A percentile compares a stretch with the other conserved stretches of the same genome.
These are phyloP conservation scores for Caenorhabditis sulstoni DNA, from an alignment of 2,888 invertebrate species.

Conservation along the genomic window DNA sequence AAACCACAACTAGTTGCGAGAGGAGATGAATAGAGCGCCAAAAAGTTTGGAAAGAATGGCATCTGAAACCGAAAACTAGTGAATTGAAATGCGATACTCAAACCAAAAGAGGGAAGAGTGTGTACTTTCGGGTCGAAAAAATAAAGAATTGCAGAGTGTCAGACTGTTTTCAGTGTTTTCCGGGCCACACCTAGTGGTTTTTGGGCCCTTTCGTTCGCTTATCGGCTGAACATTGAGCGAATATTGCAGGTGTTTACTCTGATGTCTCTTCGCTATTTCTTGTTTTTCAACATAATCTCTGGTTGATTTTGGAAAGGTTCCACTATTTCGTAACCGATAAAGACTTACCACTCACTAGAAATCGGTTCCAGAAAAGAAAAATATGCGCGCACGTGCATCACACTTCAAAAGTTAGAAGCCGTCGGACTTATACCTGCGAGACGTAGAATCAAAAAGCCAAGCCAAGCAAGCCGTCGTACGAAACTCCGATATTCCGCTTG, in stretches of 20 bases:
- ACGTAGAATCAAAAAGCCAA: constrained; percentile 18
- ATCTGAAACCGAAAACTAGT: constrained; percentile 20
- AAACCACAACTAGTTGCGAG: background rate
- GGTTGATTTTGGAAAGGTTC: constrained; percentile 11
- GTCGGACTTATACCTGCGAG: background rate
- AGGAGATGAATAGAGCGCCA: background rate
- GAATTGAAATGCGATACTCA: constrained; percentile 17
- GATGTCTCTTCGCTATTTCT: constrained; percentile 17
- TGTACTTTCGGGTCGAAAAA: constrained; percentile 5
- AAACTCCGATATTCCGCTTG: constrained; percentile 23
- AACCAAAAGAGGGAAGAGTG: background rate
- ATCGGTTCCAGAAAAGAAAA: background rate
- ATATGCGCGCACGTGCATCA: constrained; percentile 34
- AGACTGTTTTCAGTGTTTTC: constrained; percentile 2
- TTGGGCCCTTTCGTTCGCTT: constrained; percentile 13
- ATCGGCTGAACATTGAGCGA: constrained; percentile 22
- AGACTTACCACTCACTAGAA: background rate
- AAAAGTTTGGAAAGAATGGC: constrained; percentile 3
- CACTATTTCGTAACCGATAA: background rate
- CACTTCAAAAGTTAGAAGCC: constrained; percentile 10
- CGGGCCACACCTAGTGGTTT: background rate
- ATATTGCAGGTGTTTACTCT: constrained; percentile 32
- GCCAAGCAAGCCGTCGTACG: constrained; percentile 18
- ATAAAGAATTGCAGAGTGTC: background rate
- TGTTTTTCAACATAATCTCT: constrained; percentile 32